Evolutionary conservation across 2,113 vertebrate species (phyloP).

Genomic region (Aix galericulata): DNA sequence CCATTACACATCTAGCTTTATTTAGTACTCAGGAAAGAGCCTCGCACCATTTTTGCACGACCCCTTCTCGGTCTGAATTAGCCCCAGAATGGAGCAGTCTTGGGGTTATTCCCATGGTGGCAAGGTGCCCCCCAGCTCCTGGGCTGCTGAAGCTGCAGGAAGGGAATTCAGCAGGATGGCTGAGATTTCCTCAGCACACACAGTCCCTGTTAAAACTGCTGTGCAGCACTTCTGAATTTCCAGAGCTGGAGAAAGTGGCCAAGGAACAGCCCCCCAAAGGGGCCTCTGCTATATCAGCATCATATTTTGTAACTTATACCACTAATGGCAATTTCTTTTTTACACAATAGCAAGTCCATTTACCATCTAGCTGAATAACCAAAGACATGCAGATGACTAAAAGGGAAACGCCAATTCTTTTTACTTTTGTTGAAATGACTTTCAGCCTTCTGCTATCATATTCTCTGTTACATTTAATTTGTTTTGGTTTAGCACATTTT

Average conservation of each 20-base stretch:
- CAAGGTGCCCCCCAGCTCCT: background rate
- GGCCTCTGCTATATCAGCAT: background rate
- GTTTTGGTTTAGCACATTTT: constrained; percentile 66
- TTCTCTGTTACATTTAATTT: constrained; percentile 62
- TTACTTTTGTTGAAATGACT: constrained; percentile 52
- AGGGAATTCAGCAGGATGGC: background rate
- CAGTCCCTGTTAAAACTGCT: background rate
- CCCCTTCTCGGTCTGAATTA: background rate
- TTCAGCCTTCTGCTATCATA: constrained; percentile 41
- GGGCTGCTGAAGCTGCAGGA: background rate
- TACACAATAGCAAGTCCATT: background rate
- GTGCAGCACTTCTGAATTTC: background rate
- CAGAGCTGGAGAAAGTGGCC: background rate
- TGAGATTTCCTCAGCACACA: background rate
- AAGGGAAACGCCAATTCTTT: background rate
- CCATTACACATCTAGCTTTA: background rate
- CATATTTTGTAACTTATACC: background rate
- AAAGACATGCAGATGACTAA: constrained; percentile 7
- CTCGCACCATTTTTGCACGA: background rate
- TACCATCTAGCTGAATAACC: constrained; percentile 6
- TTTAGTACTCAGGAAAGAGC: background rate
- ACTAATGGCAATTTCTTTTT: background rate
- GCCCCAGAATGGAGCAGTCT: fast-evolving
- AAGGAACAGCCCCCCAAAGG: background rate
- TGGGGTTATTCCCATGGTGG: background rate